Conservation (phyloP, 2,113 vertebrate genomes). For the Cyprinodon brontotheroides region DNA sequence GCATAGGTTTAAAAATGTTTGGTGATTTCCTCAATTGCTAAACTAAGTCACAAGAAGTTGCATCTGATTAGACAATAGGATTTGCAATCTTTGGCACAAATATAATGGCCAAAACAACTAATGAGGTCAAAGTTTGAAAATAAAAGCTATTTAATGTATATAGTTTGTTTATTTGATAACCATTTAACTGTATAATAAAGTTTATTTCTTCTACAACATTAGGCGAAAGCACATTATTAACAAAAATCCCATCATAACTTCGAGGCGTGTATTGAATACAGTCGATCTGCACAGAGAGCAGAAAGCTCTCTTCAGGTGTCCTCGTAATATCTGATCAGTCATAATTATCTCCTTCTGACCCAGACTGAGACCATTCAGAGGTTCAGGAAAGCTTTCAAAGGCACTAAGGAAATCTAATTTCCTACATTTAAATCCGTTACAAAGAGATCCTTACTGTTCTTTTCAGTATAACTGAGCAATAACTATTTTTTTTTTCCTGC, state of each 20-base stretch:
- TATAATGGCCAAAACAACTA: constrained; percentile 24
- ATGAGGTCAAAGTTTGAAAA: constrained; percentile 8
- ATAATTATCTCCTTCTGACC: no score
- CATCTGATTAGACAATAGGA: background rate
- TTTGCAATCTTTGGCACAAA: constrained; percentile 16
- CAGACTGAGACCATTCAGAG: no score
- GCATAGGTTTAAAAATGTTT: constrained; percentile 58
- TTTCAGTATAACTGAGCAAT: background rate
- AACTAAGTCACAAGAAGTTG: constrained; percentile 16
- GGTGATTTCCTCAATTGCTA: constrained; percentile 43
- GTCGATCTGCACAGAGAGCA: constrained; percentile 9
- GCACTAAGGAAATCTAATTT: constrained; percentile 42
- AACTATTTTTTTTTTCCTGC: background rate
- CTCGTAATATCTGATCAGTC: no score
- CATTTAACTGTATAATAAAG: background rate
- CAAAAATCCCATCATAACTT: background rate
- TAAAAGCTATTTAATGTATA: constrained; percentile 5
- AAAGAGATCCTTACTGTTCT: constrained; percentile 8
- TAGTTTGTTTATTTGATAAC: constrained; percentile 1
- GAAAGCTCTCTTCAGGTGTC: no score
- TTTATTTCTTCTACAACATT: constrained; percentile 2
- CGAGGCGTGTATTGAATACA: background rate
- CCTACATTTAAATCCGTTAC: background rate
- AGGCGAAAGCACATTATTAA: constrained; percentile 8
- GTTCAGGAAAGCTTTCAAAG: no score